A percentile compares a stretch with the other conserved stretches of the same genome.
phyloP scores from a whole-genome alignment of 2,888 invertebrate species.

The Nebria brevicollis region DNA sequence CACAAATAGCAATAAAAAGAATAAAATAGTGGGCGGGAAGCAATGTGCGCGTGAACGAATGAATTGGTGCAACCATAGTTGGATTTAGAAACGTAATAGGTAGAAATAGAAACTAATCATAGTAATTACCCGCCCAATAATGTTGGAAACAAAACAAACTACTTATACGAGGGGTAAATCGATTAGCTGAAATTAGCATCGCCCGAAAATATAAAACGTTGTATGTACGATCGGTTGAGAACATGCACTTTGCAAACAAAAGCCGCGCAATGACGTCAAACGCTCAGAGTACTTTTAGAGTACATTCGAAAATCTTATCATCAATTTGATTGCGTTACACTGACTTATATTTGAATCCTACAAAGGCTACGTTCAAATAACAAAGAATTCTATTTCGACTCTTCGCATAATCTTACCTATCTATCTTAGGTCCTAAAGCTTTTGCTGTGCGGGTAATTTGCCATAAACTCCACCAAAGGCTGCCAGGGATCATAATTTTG shows the following conservation, averaged over 20 bases:
- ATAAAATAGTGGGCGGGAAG: no score
- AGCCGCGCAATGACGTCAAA: neutral
- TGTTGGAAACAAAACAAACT: no score
- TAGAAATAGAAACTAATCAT: no score
- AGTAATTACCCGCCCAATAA: no score
- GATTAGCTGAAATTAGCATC: neutral
- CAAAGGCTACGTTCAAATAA: neutral
- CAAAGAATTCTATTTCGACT: neutral
- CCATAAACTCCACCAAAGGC: neutral
- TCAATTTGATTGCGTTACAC: neutral
- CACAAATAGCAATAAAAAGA: no score
- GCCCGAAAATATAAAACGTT: neutral
- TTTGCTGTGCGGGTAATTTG: neutral
- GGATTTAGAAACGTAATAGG: no score
- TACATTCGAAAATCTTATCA: neutral
- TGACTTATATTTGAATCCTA: neutral
- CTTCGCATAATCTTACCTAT: neutral
- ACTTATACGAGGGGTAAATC: no score
- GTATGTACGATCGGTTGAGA: neutral
- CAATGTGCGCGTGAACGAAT: no score
- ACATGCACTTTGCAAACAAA: conserved; percentile 1
- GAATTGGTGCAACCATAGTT: no score
- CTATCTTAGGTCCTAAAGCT: neutral
- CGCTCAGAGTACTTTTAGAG: neutral
- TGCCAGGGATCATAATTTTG: neutral